Percentiles rank a stretch among this genome's conserved stretches.
phyloP scores from a whole-genome alignment of 2,797 vertebrate genomes.

The Mycteria americana region DNA sequence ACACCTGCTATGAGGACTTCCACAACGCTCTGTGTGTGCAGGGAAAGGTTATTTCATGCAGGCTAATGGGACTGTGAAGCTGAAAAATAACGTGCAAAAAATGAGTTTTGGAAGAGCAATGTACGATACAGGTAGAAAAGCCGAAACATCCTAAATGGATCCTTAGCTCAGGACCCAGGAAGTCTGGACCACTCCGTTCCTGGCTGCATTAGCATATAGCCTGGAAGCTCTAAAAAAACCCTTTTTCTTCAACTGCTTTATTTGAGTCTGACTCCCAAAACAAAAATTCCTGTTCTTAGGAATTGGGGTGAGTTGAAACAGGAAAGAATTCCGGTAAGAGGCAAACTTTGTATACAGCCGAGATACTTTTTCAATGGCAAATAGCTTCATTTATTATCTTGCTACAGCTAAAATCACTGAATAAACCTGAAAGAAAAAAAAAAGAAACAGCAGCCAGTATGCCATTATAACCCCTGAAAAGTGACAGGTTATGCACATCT shows the following conservation, averaged over 20 bases:
- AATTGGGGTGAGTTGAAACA: background rate
- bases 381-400: background rate
- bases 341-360: background rate
- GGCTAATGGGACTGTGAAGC: background rate
- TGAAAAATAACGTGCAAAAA: fast-evolving
- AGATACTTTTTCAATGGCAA: background rate
- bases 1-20: background rate
- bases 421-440: background rate
- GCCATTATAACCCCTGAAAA: background rate
- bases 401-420: background rate
- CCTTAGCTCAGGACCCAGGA: background rate
- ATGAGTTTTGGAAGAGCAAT: background rate
- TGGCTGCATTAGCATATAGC: background rate
- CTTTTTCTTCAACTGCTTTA: background rate
- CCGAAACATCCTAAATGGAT: background rate
- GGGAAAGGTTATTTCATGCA: background rate
- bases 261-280: background rate
- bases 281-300: background rate
- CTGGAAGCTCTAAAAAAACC: background rate
- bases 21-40: background rate
- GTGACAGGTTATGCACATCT: background rate
- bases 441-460: background rate
- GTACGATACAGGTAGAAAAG: background rate
- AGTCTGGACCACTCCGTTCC: background rate
- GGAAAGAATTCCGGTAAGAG: background rate